These are phyloP conservation scores for Acyrthosiphon pisum DNA, from an alignment of 1,140 invertebrate genomes.

Conservation along the genomic window DNA sequence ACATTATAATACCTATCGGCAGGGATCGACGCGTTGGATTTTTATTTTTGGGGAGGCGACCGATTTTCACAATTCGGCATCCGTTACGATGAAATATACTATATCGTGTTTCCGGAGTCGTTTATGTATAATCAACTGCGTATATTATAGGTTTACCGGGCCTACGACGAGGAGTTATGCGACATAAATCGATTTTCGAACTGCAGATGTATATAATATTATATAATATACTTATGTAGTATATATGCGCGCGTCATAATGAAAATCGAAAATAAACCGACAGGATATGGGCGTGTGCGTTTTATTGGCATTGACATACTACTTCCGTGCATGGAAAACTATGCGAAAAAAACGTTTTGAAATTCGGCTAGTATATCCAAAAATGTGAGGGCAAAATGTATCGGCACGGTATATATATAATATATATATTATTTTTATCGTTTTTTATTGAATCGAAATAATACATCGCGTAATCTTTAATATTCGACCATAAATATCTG, in stretches of 20 bases:
- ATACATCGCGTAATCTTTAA: not conserved
- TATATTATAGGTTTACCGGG: not conserved
- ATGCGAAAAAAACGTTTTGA: not conserved
- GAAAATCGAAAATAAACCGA: slow-evolving; percentile 26
- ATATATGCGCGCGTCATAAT: not conserved
- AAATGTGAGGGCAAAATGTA: not conserved
- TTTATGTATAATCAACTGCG: not conserved
- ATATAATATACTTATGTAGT: not conserved
- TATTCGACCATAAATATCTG: not conserved
- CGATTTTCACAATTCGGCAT: not conserved
- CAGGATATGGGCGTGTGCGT: not conserved
- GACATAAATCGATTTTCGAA: slow-evolving; percentile 17
- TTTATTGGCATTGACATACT: slow-evolving; percentile 36
- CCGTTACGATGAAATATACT: not conserved
- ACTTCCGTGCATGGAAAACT: slow-evolving; percentile 16
- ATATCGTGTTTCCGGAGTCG: not conserved
- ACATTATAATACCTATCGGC: not conserved
- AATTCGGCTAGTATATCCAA: not conserved
- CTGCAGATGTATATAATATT: not conserved
- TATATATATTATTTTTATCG: not conserved
- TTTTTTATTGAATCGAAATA: not conserved
- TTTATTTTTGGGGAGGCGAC: not conserved
- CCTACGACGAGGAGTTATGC: not conserved
- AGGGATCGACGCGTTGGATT: not conserved
- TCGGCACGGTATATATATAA: not conserved